Percentiles rank a stretch among this genome's conserved stretches.
phyloP scores from a whole-genome alignment of 1,140 invertebrate species.

The Drosophila quadrilineata region DNA sequence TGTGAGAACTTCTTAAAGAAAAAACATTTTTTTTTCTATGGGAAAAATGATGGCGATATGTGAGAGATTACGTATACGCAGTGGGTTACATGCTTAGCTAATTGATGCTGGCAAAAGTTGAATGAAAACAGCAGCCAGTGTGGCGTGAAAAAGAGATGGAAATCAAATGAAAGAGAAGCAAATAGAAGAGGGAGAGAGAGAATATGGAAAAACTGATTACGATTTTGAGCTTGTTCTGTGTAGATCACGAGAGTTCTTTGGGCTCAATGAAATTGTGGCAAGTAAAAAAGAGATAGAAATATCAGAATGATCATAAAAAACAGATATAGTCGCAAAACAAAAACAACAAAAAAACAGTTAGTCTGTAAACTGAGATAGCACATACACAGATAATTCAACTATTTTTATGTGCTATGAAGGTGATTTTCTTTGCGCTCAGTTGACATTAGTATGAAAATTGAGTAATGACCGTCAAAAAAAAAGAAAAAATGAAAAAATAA shows the following conservation, averaged over 20 bases:
- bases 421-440: conserved; percentile 46
- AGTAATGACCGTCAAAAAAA: conserved; percentile 28
- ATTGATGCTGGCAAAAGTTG: conserved; percentile 41
- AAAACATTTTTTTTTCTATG: no score
- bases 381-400: conserved; percentile 43
- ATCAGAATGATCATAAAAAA: no score
- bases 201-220: not conserved
- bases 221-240: not conserved
- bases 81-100: conserved; percentile 34
- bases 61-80: conserved; percentile 62
- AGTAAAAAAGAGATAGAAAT: not conserved
- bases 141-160: not conserved
- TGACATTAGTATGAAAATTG: conserved; percentile 30
- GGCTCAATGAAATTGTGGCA: conserved; percentile 9
- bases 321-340: not conserved
- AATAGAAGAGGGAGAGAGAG: not conserved
- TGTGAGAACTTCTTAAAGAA: no score
- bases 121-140: not conserved
- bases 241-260: conserved; percentile 5
- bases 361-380: conserved; percentile 36
- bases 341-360: conserved; percentile 9
- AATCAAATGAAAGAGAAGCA: no score
- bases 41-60: not conserved
- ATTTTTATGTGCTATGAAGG: conserved; percentile 68
- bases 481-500: no score